Percentiles rank a stretch among this genome's conserved stretches.
Evolutionary conservation across 1,140 invertebrate genomes (phyloP).

Genomic region (Hypsibius dujardini): DNA sequence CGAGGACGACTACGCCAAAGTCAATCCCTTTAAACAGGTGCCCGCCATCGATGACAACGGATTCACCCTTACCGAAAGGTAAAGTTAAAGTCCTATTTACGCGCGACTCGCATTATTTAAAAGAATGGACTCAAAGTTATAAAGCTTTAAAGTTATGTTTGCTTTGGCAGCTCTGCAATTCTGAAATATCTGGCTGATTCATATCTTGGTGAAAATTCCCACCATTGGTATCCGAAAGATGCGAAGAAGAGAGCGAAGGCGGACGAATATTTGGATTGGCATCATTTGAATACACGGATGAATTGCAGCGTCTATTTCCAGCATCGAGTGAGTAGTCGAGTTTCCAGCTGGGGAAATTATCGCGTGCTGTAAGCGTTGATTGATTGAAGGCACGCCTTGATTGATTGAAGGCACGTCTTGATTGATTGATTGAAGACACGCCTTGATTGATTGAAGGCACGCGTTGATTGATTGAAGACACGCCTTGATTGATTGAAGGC

Average conservation of each 20-base stretch:
- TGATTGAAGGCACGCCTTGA: too few relatives aligned
- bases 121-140: too few relatives aligned
- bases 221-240: constrained; percentile 54
- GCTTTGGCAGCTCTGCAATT: constrained; percentile 50
- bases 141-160: constrained; percentile 16
- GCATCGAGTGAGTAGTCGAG: constrained; percentile 37
- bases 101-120: too few relatives aligned
- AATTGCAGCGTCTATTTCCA: constrained; percentile 51
- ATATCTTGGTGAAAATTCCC: constrained; percentile 35
- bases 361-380: too few relatives aligned
- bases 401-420: too few relatives aligned
- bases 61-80: constrained; percentile 62
- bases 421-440: too few relatives aligned
- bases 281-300: constrained; percentile 52
- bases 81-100: too few relatives aligned
- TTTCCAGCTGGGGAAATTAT: too few relatives aligned
- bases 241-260: constrained; percentile 48
- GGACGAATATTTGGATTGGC: constrained; percentile 72
- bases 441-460: too few relatives aligned
- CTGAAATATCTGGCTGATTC: constrained; percentile 42
- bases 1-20: constrained; percentile 45
- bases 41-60: constrained; percentile 59
- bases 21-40: constrained; percentile 56
- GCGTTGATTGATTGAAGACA: too few relatives aligned
- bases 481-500: too few relatives aligned